phyloP scores from a whole-genome alignment of 2,797 vertebrate species.

The Paratrypauchen microcephalus region DNA sequence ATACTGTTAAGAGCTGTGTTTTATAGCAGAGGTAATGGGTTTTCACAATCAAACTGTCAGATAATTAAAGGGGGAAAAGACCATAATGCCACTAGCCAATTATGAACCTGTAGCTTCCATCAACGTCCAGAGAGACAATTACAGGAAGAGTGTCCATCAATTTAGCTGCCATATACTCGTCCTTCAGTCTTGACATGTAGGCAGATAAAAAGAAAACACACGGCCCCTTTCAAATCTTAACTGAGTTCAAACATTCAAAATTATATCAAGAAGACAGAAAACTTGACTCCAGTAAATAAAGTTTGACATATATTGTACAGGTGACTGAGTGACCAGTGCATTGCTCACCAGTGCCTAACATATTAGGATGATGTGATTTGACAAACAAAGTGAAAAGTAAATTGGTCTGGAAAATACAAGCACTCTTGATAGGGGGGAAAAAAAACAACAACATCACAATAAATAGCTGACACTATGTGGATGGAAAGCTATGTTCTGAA shows the following conservation, averaged over 20 bases:
- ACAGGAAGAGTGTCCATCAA: conserved; percentile 36
- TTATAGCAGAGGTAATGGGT: conserved; percentile 76
- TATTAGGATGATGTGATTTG: conserved; percentile 43
- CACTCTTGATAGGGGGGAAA: neutral
- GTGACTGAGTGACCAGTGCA: conserved; percentile 64
- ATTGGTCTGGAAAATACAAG: conserved; percentile 26
- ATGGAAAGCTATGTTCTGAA: conserved; percentile 54
- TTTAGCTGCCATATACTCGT: conserved; percentile 34
- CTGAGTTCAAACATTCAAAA: conserved; percentile 42
- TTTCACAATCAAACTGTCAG: conserved; percentile 79
- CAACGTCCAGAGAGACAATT: conserved; percentile 34
- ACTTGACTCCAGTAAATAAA: conserved; percentile 30
- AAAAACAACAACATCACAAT: conserved; percentile 29
- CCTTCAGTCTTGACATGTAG: conserved; percentile 3
- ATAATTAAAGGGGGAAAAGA: conserved; percentile 43
- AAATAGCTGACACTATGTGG: conserved; percentile 47
- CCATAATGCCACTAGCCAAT: conserved; percentile 54
- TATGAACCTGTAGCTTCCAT: conserved; percentile 57
- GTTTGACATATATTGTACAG: conserved; percentile 29
- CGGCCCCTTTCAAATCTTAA: conserved; percentile 10
- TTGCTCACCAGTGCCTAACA: conserved; percentile 59
- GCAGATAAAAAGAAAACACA: conserved; percentile 34
- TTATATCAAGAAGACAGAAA: conserved; percentile 37
- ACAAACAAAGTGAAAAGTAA: conserved; percentile 29
- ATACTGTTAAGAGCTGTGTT: conserved; percentile 66